These are phyloP conservation scores for Piscicola geometra DNA, from an alignment of 2,888 invertebrate species.

Conservation along the genomic window DNA sequence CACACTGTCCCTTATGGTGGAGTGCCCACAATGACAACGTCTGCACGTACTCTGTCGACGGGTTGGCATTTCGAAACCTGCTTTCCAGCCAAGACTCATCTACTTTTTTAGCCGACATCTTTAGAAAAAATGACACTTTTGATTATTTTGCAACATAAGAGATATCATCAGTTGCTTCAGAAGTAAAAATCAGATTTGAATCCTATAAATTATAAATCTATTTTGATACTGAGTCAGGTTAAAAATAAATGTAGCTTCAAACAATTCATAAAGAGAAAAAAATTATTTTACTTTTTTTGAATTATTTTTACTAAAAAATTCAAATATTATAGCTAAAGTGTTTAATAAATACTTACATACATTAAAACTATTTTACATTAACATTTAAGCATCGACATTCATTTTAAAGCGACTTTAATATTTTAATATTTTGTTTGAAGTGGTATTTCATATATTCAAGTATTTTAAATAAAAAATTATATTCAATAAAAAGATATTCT, in stretches of 20 bases:
- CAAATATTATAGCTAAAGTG: no score
- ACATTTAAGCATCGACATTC: no score
- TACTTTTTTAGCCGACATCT: constrained; percentile 14
- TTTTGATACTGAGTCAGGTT: not conserved
- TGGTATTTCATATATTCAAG: no score
- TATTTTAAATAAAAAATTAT: no score
- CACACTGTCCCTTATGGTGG: constrained; percentile 23
- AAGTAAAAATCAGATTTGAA: not conserved
- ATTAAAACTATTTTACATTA: no score
- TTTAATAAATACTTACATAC: no score
- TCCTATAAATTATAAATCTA: not conserved
- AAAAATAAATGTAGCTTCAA: not conserved
- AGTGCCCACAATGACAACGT: constrained; percentile 32
- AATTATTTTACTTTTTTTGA: no score
- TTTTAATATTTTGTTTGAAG: no score
- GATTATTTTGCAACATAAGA: not conserved
- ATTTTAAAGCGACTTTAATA: no score
- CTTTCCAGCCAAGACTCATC: constrained; percentile 30
- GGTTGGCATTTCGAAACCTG: constrained; percentile 22
- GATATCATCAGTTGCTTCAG: not conserved
- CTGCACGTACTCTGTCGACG: constrained; percentile 24
- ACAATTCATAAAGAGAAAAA: not conserved
- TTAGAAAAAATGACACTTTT: not conserved
- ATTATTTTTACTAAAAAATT: no score
- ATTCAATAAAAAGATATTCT: no score